Evolutionary conservation across 2,797 vertebrate species (phyloP).

Genomic region (Chiroxiphia lanceolata): DNA sequence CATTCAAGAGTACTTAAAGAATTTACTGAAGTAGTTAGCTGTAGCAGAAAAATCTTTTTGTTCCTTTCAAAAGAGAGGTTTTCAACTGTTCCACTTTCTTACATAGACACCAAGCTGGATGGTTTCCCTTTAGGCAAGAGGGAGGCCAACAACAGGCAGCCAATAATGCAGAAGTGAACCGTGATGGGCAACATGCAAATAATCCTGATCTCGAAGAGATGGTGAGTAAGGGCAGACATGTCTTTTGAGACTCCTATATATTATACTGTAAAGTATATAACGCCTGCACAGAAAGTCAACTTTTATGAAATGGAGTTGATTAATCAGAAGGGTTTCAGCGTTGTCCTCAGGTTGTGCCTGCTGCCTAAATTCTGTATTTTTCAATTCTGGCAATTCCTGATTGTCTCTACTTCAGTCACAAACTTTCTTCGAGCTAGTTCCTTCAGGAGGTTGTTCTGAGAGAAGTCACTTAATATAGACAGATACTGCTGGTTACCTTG

Average conservation of each 20-base stretch:
- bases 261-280: not conserved
- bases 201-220: conserved; percentile 89
- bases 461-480: not conserved
- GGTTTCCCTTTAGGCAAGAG: conserved; percentile 94
- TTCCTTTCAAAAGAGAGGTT: not conserved
- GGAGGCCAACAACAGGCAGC: conserved; percentile 81
- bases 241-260: not conserved
- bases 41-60: not conserved
- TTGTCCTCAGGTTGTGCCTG: not conserved
- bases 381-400: not conserved
- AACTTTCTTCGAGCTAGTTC: not conserved
- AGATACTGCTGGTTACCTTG: not conserved
- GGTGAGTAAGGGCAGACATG: conserved; percentile 73
- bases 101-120: conserved; percentile 90
- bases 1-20: not conserved
- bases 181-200: conserved; percentile 80
- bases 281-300: not conserved
- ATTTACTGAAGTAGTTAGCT: not conserved
- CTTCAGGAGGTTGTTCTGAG: not conserved
- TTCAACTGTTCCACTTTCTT: conserved; percentile 45
- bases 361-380: not conserved
- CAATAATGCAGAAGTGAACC: conserved; percentile 80
- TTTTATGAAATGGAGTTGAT: not conserved
- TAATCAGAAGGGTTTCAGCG: not conserved
- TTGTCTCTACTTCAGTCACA: not conserved